A percentile compares a stretch with the other conserved stretches of the same genome.
Evolutionary conservation across 1,140 invertebrate genomes (phyloP).

Genomic region (Diachasma alloeum): DNA sequence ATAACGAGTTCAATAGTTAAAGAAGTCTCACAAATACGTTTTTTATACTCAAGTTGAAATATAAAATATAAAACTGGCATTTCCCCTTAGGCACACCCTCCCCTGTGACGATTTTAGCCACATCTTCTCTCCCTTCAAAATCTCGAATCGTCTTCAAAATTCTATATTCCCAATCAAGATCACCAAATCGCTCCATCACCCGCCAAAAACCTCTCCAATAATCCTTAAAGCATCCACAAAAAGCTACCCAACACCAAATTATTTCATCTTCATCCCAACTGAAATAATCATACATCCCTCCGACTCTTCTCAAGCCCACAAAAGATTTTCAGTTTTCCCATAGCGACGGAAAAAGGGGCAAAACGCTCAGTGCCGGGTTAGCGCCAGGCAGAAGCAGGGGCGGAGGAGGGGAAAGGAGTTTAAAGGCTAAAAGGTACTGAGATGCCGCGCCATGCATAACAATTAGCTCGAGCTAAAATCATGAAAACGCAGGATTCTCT

Average conservation of each 20-base stretch:
- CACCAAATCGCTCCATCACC: background rate
- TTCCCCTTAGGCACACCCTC: too few species aligned
- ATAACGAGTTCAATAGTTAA: too few species aligned
- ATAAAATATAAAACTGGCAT: too few species aligned
- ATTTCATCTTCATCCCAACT: background rate
- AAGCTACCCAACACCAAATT: too few species aligned
- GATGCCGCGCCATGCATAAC: slow-evolving; percentile 62
- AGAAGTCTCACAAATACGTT: too few species aligned
- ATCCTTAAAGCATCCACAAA: background rate
- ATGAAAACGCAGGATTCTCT: slow-evolving; percentile 60
- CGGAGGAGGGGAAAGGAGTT: slow-evolving; percentile 38
- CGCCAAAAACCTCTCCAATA: background rate
- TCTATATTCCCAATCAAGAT: background rate
- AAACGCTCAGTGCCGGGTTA: slow-evolving; percentile 1
- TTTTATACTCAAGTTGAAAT: too few species aligned
- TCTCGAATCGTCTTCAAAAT: too few species aligned
- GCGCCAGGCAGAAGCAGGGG: slow-evolving; percentile 1
- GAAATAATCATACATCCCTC: background rate
- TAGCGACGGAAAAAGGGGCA: background rate
- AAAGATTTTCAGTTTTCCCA: background rate
- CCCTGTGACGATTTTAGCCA: too few species aligned
- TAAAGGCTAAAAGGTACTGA: slow-evolving; percentile 54
- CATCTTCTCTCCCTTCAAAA: too few species aligned
- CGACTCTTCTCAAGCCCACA: background rate
- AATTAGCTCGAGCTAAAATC: slow-evolving; percentile 65